Conservation (phyloP, 2,113 vertebrate species). For the Corydoras maculifer region DNA sequence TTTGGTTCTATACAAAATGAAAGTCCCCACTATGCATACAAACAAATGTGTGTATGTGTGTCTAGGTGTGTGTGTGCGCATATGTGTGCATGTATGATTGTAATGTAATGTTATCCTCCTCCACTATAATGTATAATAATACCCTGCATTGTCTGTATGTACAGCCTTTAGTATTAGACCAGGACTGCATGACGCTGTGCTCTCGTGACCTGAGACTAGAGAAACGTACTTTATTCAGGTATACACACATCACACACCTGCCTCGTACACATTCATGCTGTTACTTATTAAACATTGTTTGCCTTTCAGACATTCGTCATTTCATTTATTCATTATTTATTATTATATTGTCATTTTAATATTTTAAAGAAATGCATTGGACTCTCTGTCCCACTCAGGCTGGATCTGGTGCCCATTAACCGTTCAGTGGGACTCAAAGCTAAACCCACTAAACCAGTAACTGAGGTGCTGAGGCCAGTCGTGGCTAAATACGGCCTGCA, state of each 20-base stretch:
- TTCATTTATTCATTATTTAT: no score
- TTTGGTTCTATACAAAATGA: no score
- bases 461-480: conserved; percentile 89
- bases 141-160: conserved; percentile 29
- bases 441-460: conserved; percentile 95
- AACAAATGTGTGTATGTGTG: neutral
- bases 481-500: conserved; percentile 95
- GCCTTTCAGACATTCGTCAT: no score
- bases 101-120: conserved; percentile 12
- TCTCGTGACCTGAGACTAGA: conserved; percentile 90
- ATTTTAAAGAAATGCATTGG: neutral
- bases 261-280: neutral
- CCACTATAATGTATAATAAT: conserved; percentile 24
- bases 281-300: neutral
- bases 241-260: conserved; percentile 22
- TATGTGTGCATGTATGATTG: neutral
- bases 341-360: no score
- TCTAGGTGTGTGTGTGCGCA: neutral
- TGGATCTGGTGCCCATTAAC: conserved; percentile 95
- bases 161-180: conserved; percentile 90
- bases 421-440: conserved; percentile 94
- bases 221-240: conserved; percentile 95
- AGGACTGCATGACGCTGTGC: conserved; percentile 90
- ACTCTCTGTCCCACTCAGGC: conserved; percentile 56
- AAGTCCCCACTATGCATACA: no score